Conservation (phyloP, 2,113 vertebrate genomes). For the Chamaetylas fuelleborni region DNA sequence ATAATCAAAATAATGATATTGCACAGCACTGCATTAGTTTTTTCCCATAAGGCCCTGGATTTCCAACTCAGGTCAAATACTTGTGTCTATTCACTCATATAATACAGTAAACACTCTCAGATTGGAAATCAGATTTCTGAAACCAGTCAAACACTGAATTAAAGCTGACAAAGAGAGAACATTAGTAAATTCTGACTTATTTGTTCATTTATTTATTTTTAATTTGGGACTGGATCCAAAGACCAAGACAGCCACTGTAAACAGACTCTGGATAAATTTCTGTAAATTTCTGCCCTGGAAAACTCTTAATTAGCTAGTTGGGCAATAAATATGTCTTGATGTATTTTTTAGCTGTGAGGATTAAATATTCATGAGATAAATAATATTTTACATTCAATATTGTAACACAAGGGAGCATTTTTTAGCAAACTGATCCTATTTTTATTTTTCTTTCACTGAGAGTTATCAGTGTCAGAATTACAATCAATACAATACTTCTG, state of each 20-base stretch:
- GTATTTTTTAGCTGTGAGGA: not conserved
- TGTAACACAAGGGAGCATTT: not conserved
- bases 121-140: not conserved
- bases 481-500: not conserved
- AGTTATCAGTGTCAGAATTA: not conserved
- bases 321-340: not conserved
- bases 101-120: not conserved
- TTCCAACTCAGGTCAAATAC: not conserved
- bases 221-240: not conserved
- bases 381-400: constrained; percentile 21
- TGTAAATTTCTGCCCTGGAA: not conserved
- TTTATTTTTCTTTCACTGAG: not conserved
- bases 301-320: not conserved
- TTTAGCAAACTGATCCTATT: not conserved
- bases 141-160: not conserved
- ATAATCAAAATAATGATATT: not conserved
- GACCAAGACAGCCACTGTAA: not conserved
- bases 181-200: not conserved
- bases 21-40: not conserved
- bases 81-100: not conserved
- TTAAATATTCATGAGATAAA: not conserved
- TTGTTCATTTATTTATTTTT: not conserved
- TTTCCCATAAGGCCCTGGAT: not conserved
- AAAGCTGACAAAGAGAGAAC: not conserved
- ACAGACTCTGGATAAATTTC: not conserved